Base-by-base conservation (phyloP, 1,140 invertebrate species). In the Scaptodrosophila lebanonensis region DNA sequence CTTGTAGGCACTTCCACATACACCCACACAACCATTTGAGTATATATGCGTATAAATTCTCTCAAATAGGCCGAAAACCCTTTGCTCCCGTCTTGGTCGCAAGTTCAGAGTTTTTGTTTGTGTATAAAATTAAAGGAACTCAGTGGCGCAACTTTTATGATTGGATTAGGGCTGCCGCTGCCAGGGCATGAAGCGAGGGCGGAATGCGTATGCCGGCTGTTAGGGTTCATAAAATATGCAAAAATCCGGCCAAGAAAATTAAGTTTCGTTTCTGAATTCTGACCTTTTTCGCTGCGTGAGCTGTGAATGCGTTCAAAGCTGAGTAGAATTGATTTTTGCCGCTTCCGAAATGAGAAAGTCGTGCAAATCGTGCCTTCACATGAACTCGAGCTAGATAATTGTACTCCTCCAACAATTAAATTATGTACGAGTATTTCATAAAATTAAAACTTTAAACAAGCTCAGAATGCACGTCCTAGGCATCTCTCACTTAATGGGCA, bases 171-270 rank as follows among this genome's bases (percentile, higher is more conserved):
- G 43, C 58, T 27, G 50, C 33, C 58, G 48, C 27, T 20, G 47
- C 8, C 35, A 35, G 70, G 57, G 67, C 48, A n/a, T n/a, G n/a
- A n/a, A n/a, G n/a, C n/a, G n/a, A n/a, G n/a, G n/a, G n/a, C n/a
- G n/a, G n/a, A n/a, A n/a, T 54, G 62, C 71, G 61, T 66, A 43
- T 56, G 75, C 64, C 68, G 59, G 60, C 75, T 79, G 75, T 61
- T 77, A 66, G 56, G 64, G 73, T 77, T 77, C 73, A 77, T 79
- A 77, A 77, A 77, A 77, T 77, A 77, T 77, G 73, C 73, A 77
- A 77, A 77, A 73, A 66, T 79, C 49, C 48, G 44, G 48, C 68
- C 64, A 56, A 52, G 53, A 68, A 77, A 77, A 79, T 77, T 77
- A 79, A 79, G 73, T 77, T 77, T 77, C 56, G 39, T 27, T 58